Evolutionary conservation across 2,888 invertebrate species (phyloP).

Genomic region (Lycocerus yunnanus): DNA sequence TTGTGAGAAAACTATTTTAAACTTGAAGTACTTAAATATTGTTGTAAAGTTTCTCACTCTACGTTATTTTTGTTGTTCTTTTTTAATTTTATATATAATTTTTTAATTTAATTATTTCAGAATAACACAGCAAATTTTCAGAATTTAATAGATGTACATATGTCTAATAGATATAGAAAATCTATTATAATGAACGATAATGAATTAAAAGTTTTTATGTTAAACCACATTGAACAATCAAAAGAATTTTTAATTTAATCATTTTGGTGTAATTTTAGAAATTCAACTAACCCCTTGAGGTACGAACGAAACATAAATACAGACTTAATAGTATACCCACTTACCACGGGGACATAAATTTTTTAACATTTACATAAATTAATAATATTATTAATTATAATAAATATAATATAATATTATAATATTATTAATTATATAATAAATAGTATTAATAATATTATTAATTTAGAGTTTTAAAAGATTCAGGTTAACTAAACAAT

Average conservation of each 20-base stretch:
- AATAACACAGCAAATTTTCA: neutral
- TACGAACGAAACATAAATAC: neutral
- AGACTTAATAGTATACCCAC: too few species aligned
- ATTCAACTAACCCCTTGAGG: neutral
- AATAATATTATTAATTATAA: too few species aligned
- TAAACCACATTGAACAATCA: neutral
- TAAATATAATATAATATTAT: too few species aligned
- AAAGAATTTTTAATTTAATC: neutral
- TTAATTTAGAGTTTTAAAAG: too few species aligned
- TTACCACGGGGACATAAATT: neutral
- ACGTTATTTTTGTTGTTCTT: neutral
- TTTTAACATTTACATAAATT: too few species aligned
- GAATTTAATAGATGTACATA: neutral
- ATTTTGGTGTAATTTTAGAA: neutral
- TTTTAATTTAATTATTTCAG: too few species aligned
- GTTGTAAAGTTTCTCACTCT: neutral
- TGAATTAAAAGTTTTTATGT: too few species aligned
- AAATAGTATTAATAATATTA: too few species aligned
- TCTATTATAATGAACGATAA: too few species aligned
- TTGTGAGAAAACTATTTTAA: slow-evolving; percentile 12
- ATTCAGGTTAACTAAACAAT: too few species aligned
- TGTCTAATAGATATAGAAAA: too few species aligned
- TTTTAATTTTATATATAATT: neutral
- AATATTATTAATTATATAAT: too few species aligned
- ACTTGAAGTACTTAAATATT: slow-evolving; percentile 3